phyloP scores from a whole-genome alignment of 2,888 invertebrate genomes.

The Ferrisia virgata region DNA sequence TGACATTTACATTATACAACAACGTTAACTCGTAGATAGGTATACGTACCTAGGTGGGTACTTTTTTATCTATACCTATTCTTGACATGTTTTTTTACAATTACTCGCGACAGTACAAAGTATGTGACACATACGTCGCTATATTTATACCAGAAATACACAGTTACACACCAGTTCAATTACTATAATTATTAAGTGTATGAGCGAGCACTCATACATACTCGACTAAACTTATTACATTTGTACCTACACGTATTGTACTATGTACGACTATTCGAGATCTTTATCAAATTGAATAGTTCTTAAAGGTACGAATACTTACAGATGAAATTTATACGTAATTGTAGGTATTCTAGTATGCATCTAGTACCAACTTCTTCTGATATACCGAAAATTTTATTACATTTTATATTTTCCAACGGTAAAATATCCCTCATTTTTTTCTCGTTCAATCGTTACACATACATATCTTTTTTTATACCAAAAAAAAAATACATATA shows the following conservation, averaged over 20 bases:
- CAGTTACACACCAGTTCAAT: background rate
- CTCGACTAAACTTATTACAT: too few species aligned
- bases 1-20: too few species aligned
- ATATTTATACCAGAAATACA: background rate
- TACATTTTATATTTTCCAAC: background rate
- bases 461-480: background rate
- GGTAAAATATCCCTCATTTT: background rate
- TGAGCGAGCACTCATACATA: too few species aligned
- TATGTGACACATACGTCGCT: background rate
- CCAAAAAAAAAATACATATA: background rate
- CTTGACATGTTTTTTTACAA: background rate
- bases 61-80: background rate
- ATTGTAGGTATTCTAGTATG: background rate
- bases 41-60: too few species aligned
- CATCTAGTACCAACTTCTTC: background rate
- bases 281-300: background rate
- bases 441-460: background rate
- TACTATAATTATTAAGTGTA: conserved; percentile 11
- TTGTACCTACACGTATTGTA: background rate
- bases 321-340: too few species aligned
- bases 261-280: background rate
- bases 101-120: background rate
- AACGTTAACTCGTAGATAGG: too few species aligned
- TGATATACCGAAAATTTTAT: background rate
- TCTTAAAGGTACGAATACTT: background rate